Evolutionary conservation across 2,888 invertebrate species (phyloP).

Genomic region (Listrodromus nycthemerus): DNA sequence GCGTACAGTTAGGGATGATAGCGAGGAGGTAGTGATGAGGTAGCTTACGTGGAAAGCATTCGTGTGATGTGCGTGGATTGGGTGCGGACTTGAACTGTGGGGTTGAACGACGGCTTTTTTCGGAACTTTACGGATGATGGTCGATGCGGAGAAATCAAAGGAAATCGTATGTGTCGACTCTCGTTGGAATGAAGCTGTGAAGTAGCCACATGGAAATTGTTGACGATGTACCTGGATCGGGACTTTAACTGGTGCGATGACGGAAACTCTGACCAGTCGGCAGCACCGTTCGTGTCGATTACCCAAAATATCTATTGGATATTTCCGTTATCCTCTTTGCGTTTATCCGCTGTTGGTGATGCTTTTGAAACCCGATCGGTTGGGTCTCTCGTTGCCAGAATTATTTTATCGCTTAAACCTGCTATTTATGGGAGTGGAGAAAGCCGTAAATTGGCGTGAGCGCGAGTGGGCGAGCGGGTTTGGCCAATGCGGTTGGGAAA

Average conservation of each 20-base stretch:
- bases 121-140: too few relatives aligned
- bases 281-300: background rate
- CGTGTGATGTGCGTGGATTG: background rate
- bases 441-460: conserved; percentile 65
- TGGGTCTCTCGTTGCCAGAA: conserved; percentile 68
- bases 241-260: too few relatives aligned
- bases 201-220: background rate
- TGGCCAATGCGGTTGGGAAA: conserved; percentile 65
- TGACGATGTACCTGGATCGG: too few relatives aligned
- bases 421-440: conserved; percentile 68
- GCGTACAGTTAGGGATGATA: background rate
- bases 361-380: conserved; percentile 38
- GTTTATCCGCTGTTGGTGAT: conserved; percentile 38
- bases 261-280: too few relatives aligned
- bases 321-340: conserved; percentile 12
- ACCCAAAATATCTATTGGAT: conserved; percentile 41
- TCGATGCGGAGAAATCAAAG: too few relatives aligned
- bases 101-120: too few relatives aligned
- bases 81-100: too few relatives aligned
- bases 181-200: too few relatives aligned
- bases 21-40: background rate
- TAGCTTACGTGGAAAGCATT: background rate
- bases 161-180: too few relatives aligned
- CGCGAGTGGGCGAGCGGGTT: conserved; percentile 45
- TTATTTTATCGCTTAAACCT: conserved; percentile 70